Percentiles rank a stretch among this genome's conserved stretches.
These are phyloP conservation scores for Amphibalanus amphitrite DNA, from an alignment of 1,140 invertebrate species.

Conservation along the genomic window DNA sequence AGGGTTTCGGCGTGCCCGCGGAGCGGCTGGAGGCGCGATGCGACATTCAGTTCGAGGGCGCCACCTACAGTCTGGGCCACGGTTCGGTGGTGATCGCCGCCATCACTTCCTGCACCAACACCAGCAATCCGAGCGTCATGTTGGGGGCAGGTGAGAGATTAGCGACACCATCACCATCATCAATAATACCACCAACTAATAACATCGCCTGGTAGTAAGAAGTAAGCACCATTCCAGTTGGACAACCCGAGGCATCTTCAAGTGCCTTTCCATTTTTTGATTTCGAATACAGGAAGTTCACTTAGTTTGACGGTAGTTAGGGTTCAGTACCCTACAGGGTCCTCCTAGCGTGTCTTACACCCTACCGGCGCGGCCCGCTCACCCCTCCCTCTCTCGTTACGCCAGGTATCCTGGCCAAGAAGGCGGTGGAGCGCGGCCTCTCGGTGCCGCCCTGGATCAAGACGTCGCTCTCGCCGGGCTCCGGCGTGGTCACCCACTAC, in stretches of 20 bases:
- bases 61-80: slow-evolving; percentile 59
- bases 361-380: no score
- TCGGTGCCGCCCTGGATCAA: slow-evolving; percentile 33
- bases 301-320: no score
- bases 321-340: no score
- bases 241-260: no score
- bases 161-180: slow-evolving; percentile 6
- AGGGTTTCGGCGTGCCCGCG: slow-evolving; percentile 68
- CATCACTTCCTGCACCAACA: slow-evolving; percentile 38
- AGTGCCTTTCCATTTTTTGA: no score
- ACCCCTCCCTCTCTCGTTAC: no score
- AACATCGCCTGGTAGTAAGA: no score
- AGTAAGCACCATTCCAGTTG: no score
- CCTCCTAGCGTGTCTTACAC: no score
- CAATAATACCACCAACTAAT: slow-evolving; percentile 7
- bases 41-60: slow-evolving; percentile 59
- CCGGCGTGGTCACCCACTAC: slow-evolving; percentile 36
- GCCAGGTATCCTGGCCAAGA: no score
- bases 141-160: slow-evolving; percentile 22
- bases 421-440: slow-evolving; percentile 30
- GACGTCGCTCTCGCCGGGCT: slow-evolving; percentile 34
- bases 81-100: slow-evolving; percentile 36
- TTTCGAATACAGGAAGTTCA: no score
- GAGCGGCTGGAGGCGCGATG: slow-evolving; percentile 45
- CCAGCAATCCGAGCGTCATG: slow-evolving; percentile 37